Evolutionary conservation across 2,888 invertebrate species (phyloP), one percentile per base, ranked within the genome.

Genomic region (Thera obeliscata): DNA sequence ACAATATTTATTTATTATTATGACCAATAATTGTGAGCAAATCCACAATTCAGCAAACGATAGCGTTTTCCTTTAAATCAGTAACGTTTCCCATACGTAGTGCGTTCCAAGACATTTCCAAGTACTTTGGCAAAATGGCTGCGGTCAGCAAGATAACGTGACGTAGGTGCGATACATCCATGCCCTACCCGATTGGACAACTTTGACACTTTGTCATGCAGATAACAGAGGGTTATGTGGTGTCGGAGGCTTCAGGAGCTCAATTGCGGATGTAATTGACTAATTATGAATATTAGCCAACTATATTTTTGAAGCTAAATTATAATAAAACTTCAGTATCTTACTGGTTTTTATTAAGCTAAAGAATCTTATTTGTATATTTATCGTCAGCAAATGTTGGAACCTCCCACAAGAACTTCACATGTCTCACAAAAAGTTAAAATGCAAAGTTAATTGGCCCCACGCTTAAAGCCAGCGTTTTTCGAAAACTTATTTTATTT

Each of bases 401-500:
- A 50, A 52, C 22, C 1, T 52, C 33, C 9, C 7, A 8, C 33
- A 9, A 33, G 33, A 52, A 8, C 33, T 52, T 50, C 7, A 52
- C 33, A 52, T 52, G 33, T 52, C 52, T 35, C 46, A 56, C 65
- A 62, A 43, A 54, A 55, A 46, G 48, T 55, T 46, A 54, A 6
- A 67, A 62, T 61, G 57, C 56, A 59, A 66, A 61, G 61, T 72
- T 66, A 62, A 69, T 65, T 60, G 67, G 58, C 56, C 43, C 55
- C 52, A 58, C 49, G 56, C 65, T 61, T 56, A 66, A 46, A 64
- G 58, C 61, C 8, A 60, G 54, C 49, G 57, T 58, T 68, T 71
- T 65, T 73, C 70, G 62, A 70, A 80, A 82, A 80, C 81, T 81
- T 83, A 84, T 86, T 87, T 80, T 74, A 78, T 82, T 87, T 90